These are phyloP conservation scores for Erethizon dorsatum DNA, from an alignment of 2,797 vertebrate species.

Conservation along the genomic window DNA sequence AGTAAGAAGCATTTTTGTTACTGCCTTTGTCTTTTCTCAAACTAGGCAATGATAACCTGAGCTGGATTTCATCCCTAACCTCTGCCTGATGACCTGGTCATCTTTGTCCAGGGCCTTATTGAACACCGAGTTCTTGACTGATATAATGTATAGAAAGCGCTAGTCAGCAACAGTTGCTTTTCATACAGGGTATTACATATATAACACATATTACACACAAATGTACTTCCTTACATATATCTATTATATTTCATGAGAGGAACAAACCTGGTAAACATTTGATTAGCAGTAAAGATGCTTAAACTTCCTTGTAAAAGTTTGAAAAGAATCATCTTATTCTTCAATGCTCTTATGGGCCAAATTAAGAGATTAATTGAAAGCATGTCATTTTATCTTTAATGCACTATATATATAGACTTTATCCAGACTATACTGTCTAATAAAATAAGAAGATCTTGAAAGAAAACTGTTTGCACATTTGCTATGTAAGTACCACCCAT, in stretches of 20 bases:
- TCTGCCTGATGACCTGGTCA: neutral
- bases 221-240: neutral
- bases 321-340: slow-evolving; percentile 9
- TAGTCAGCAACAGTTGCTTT: neutral
- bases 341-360: neutral
- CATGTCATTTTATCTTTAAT: slow-evolving; percentile 62
- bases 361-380: slow-evolving; percentile 65
- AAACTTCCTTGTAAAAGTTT: slow-evolving; percentile 27
- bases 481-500: neutral
- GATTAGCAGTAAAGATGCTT: slow-evolving; percentile 58
- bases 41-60: neutral
- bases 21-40: neutral
- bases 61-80: neutral
- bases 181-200: neutral
- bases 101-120: neutral
- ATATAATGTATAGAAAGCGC: neutral
- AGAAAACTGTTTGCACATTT: slow-evolving; percentile 47
- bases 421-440: slow-evolving; percentile 5
- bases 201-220: neutral
- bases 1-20: neutral
- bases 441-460: slow-evolving; percentile 7
- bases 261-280: neutral
- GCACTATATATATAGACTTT: neutral
- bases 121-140: neutral
- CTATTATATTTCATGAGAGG: neutral